These are phyloP conservation scores for Colletes gigas DNA, from an alignment of 1,140 invertebrate genomes.

Conservation along the genomic window DNA sequence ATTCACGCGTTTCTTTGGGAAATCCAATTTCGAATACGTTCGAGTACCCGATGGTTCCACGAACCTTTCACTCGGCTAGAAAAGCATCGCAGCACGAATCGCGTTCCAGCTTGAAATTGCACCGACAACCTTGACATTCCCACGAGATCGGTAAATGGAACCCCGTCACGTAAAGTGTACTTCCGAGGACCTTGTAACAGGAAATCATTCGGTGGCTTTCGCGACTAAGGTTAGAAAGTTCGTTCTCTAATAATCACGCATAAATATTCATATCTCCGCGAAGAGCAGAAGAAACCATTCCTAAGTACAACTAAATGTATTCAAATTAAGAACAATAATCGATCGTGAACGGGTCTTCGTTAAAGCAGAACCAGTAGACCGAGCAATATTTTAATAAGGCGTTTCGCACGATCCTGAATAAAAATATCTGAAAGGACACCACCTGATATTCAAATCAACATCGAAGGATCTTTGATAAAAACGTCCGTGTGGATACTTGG, in stretches of 20 bases:
- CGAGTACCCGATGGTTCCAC: constrained; percentile 11
- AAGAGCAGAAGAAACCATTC: too few relatives aligned
- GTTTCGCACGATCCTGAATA: neutral
- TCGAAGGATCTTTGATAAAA: constrained; percentile 17
- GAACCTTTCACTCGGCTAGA: constrained; percentile 2
- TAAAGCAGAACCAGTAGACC: too few relatives aligned
- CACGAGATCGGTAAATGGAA: constrained; percentile 44
- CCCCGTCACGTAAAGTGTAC: constrained; percentile 37
- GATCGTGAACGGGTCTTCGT: neutral
- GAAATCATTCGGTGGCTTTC: constrained; percentile 2
- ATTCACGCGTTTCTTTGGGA: too few relatives aligned
- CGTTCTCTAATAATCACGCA: neutral
- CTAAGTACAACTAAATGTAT: neutral
- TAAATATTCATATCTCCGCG: too few relatives aligned
- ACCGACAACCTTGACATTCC: constrained; percentile 52
- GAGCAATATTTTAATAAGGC: neutral
- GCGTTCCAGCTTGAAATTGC: constrained; percentile 44
- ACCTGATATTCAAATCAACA: constrained; percentile 20
- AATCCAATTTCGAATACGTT: constrained; percentile 11
- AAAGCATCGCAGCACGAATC: constrained; percentile 43
- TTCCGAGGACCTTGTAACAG: constrained; percentile 16
- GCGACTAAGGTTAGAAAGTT: neutral
- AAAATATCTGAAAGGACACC: neutral
- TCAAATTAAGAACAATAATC: neutral
- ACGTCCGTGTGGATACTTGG: neutral